These are phyloP conservation scores for Megalops atlanticus DNA, from an alignment of 2,113 vertebrate genomes.

Conservation along the genomic window DNA sequence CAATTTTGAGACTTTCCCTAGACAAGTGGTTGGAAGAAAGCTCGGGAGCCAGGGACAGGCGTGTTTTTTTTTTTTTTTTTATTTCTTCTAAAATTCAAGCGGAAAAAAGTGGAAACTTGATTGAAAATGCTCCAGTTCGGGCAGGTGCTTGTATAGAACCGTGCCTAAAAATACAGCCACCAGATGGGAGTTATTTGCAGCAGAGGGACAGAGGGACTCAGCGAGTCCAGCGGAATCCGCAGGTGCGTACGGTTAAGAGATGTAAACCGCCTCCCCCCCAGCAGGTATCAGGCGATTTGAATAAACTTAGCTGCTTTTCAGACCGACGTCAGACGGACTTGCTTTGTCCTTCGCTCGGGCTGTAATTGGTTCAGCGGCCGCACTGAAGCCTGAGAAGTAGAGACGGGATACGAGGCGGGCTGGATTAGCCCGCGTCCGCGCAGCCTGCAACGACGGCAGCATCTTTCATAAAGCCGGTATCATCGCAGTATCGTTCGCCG, in stretches of 20 bases:
- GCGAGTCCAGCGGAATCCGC: slow-evolving; percentile 38
- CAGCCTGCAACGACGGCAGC: not conserved
- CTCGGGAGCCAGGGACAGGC: not conserved
- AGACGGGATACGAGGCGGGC: no score
- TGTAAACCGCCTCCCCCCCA: not conserved
- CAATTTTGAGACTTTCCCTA: not conserved
- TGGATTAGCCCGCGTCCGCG: not conserved
- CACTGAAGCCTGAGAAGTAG: no score
- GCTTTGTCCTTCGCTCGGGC: no score
- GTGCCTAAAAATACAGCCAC: slow-evolving; percentile 84
- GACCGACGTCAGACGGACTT: no score
- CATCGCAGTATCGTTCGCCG: not conserved
- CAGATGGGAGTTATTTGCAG: slow-evolving; percentile 80
- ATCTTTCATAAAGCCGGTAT: slow-evolving; percentile 5
- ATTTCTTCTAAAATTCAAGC: slow-evolving; percentile 50
- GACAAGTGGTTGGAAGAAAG: not conserved
- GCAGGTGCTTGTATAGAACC: slow-evolving; percentile 90
- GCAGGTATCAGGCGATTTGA: not conserved
- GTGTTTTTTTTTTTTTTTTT: slow-evolving; percentile 21
- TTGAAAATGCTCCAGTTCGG: slow-evolving; percentile 62
- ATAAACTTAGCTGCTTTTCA: not conserved
- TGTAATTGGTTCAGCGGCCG: no score
- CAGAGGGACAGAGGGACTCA: slow-evolving; percentile 53
- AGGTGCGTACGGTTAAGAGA: slow-evolving; percentile 46
- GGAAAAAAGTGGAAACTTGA: slow-evolving; percentile 63